Base-by-base conservation (phyloP, 2,888 invertebrate species). In the Perdita meconis region DNA sequence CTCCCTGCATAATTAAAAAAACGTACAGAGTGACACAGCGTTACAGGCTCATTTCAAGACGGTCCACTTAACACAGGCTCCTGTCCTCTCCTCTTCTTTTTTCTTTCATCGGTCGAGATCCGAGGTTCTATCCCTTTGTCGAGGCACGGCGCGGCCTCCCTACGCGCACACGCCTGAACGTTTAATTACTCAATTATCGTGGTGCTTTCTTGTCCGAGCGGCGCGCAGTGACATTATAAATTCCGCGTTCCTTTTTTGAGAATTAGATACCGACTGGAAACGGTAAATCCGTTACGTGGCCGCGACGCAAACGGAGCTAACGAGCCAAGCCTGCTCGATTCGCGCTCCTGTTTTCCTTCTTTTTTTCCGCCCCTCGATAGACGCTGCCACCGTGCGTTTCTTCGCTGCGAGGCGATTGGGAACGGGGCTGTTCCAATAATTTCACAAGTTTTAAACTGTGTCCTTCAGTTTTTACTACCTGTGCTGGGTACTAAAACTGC, bases 111-210 rank as follows among this genome's bases (percentile, higher is more conserved):
- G 19, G 10, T 6, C 1, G 10, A n/a, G 8, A 47, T 12, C 5
- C 24, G 13, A 16, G 16, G 12, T n/a, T 6, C 12, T 22, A n/a
- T n/a, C 50, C 24, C 24, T 57, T 50, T n/a, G 34, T 36, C 64
- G 2, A 40, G 13, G 5, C 22, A 22, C 30, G 12, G 19, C 38
- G 26, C 59, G 16, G 3, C 38, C 38, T 10, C 13, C 72, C 63
- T 66, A 63, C n/a, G 13, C 16, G 34, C 16, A 36, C 56, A 19
- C 47, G 57, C 36, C 24, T 38, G 26, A 44, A 55, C 65, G 42
- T 65, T 80, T 73, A 77, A 80, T 82, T 80, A 68, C 80, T 82
- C 73, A 77, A 82, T 80, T 82, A 70, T 67, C 44, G 47, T 30
- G 34, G 30, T 34, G 50, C 38, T 61, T 75, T 70, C 71, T 81